Evolutionary conservation across 2,113 vertebrate species (phyloP).

Genomic region (Vidua macroura): DNA sequence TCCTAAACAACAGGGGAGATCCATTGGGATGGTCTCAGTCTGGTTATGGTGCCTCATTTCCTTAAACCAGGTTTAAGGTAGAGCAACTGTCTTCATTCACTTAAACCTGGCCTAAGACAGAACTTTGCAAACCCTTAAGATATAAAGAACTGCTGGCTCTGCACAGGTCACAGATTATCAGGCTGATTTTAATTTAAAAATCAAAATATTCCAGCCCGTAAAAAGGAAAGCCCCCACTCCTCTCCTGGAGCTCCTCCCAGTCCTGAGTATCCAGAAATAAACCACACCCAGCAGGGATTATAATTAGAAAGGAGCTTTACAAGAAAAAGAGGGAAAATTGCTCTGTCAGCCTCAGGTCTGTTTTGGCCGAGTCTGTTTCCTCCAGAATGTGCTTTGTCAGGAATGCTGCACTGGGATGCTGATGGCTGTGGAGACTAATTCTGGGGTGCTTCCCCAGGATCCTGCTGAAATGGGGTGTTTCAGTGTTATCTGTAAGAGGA

Average conservation of each 20-base stretch:
- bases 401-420: not conserved
- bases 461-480: not conserved
- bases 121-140: not conserved
- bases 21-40: not conserved
- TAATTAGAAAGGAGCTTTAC: not conserved
- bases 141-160: not conserved
- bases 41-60: not conserved
- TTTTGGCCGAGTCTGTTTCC: not conserved
- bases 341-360: slow-evolving; percentile 20
- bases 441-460: not conserved
- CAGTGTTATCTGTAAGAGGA: not conserved
- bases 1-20: not conserved
- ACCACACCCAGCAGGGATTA: not conserved
- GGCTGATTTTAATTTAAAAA: not conserved
- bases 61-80: not conserved
- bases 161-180: not conserved
- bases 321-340: not conserved
- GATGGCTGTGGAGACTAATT: not conserved
- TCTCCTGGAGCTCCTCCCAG: not conserved
- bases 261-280: not conserved
- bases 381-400: not conserved
- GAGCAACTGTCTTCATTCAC: not conserved
- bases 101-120: not conserved
- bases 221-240: not conserved
- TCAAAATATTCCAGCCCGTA: not conserved